Evolutionary conservation across 2,888 invertebrate species (phyloP).

Genomic region (Watsonalla binaria): DNA sequence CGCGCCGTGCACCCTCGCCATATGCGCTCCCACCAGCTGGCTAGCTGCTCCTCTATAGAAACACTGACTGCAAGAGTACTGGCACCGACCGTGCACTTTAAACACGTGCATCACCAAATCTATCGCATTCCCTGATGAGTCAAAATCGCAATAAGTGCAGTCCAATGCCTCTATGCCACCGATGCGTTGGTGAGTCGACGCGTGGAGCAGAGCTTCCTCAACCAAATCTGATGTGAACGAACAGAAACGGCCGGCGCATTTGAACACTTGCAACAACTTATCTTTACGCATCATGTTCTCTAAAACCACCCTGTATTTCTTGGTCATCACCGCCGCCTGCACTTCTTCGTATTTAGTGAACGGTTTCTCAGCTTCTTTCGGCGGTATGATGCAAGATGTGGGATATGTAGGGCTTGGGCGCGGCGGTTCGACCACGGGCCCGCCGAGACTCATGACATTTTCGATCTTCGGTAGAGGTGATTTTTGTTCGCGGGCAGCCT

Average conservation of each 20-base stretch:
- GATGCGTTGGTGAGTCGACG: conserved; percentile 52
- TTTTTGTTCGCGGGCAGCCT: conserved; percentile 9
- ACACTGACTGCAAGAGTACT: conserved; percentile 82
- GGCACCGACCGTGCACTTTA: conserved; percentile 79
- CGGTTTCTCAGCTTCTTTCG: conserved; percentile 15
- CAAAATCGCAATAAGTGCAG: conserved; percentile 79
- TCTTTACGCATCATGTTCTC: conserved; percentile 68
- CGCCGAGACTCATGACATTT: conserved; percentile 75
- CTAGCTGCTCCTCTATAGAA: conserved; percentile 81
- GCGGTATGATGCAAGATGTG: conserved; percentile 6
- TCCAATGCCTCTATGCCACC: conserved; percentile 64
- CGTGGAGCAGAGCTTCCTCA: conserved; percentile 57
- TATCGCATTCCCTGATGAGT: conserved; percentile 46
- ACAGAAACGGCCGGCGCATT: conserved; percentile 68
- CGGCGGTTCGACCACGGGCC: conserved; percentile 18
- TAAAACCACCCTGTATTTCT: conserved; percentile 59
- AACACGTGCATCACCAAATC: conserved; percentile 79
- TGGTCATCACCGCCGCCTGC: conserved; percentile 50
- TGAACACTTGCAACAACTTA: conserved; percentile 63
- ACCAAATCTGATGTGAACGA: conserved; percentile 54
- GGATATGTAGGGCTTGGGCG: conserved; percentile 28
- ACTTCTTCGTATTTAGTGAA: conserved; percentile 51
- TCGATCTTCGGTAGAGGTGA: conserved; percentile 62
- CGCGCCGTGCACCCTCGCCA: conserved; percentile 48
- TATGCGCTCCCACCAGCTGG: conserved; percentile 81